These are phyloP conservation scores for Neogobius melanostomus DNA, from an alignment of 2,113 vertebrate species.

Conservation along the genomic window DNA sequence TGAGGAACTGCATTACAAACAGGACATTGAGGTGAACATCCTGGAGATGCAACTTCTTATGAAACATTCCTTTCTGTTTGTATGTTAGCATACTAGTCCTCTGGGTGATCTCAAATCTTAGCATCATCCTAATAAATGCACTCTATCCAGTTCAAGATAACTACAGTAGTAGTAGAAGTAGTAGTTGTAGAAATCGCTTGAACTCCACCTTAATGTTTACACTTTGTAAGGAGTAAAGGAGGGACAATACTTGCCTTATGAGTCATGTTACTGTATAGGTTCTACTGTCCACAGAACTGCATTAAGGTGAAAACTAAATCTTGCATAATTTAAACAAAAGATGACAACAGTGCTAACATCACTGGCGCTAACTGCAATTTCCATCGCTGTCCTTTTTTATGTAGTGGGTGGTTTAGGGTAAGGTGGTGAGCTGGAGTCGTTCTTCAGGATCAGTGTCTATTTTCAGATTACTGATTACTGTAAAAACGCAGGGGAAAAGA, in stretches of 20 bases:
- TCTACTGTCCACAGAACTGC: neutral
- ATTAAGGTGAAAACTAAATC: neutral
- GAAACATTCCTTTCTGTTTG: neutral
- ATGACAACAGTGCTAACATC: constrained; percentile 1
- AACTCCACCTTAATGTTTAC: too few relatives aligned
- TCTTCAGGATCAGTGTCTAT: neutral
- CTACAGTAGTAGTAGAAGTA: too few relatives aligned
- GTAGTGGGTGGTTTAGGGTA: neutral
- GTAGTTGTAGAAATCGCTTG: too few relatives aligned
- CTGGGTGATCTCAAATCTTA: neutral
- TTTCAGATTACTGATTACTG: too few relatives aligned
- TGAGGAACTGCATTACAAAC: neutral
- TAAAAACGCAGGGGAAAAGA: too few relatives aligned
- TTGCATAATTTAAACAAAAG: neutral
- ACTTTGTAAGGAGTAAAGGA: too few relatives aligned
- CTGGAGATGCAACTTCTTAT: constrained; percentile 1
- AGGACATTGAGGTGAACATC: neutral
- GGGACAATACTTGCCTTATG: neutral
- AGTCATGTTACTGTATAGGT: neutral
- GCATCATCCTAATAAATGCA: neutral
- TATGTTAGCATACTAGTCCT: neutral
- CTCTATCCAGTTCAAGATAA: too few relatives aligned
- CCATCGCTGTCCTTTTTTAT: neutral
- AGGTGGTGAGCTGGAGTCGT: neutral
- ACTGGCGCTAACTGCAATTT: neutral